Percentiles rank a stretch among this genome's conserved stretches.
These are phyloP conservation scores for Heteronetta atricapilla DNA, from an alignment of 2,113 vertebrate genomes.

Conservation along the genomic window DNA sequence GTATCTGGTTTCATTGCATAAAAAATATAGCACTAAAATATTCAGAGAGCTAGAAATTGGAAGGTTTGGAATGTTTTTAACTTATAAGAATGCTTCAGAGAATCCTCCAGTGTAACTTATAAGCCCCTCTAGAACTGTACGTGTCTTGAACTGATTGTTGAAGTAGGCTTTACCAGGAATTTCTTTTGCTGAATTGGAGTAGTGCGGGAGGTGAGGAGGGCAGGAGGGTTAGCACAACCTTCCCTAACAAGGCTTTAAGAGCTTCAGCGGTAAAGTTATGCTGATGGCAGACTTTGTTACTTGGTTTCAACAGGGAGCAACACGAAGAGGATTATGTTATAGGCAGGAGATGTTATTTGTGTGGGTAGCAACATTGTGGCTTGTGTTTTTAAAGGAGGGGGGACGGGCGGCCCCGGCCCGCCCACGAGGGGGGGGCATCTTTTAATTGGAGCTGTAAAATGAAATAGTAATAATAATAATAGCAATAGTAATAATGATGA, in stretches of 20 bases:
- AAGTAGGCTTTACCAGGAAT: slow-evolving; percentile 79
- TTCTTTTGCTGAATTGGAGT: slow-evolving; percentile 56
- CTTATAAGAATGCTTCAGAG: slow-evolving; percentile 69
- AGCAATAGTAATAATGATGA: no score
- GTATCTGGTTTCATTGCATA: neutral
- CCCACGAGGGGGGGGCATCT: neutral
- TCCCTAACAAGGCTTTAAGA: slow-evolving; percentile 76
- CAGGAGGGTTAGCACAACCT: slow-evolving; percentile 21
- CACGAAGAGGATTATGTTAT: slow-evolving; percentile 12
- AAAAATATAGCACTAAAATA: neutral
- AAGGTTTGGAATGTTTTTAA: slow-evolving; percentile 61
- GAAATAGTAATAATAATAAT: neutral
- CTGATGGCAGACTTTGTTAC: slow-evolving; percentile 37
- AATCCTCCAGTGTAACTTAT: slow-evolving; percentile 76
- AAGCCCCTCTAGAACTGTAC: slow-evolving; percentile 76
- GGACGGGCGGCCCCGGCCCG: no score
- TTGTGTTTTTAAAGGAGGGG: neutral
- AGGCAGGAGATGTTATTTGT: slow-evolving; percentile 61
- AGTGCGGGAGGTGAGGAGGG: slow-evolving; percentile 37
- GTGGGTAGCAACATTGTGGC: slow-evolving; percentile 59
- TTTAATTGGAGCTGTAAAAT: slow-evolving; percentile 33
- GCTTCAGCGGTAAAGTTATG: slow-evolving; percentile 65
- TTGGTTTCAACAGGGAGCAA: slow-evolving; percentile 29
- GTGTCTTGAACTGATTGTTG: slow-evolving; percentile 76
- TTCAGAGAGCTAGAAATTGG: slow-evolving; percentile 39